Evolutionary conservation across 2,888 invertebrate species (phyloP).

Genomic region (Heliconius erato): DNA sequence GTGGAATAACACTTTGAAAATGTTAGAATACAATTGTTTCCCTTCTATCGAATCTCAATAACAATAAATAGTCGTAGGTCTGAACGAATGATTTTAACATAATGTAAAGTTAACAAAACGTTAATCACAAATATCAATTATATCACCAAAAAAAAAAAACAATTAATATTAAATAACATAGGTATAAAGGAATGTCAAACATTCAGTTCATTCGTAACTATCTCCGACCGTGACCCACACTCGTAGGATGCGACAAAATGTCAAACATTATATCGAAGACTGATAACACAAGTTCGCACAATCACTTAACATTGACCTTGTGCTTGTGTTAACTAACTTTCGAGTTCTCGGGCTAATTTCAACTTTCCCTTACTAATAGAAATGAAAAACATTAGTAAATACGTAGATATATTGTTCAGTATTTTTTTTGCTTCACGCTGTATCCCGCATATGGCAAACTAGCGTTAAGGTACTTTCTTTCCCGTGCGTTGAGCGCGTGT

Average conservation of each 20-base stretch:
- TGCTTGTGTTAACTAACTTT: slow-evolving; percentile 7
- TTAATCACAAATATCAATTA: too few species aligned
- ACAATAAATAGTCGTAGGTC: too few species aligned
- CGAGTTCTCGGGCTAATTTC: neutral
- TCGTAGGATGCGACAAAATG: slow-evolving; percentile 13
- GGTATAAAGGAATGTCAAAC: neutral
- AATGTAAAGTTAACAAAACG: too few species aligned
- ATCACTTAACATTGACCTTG: slow-evolving; percentile 25
- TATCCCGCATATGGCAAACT: neutral
- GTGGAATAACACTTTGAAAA: too few species aligned
- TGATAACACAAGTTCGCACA: slow-evolving; percentile 22
- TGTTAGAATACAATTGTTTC: too few species aligned
- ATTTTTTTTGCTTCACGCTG: neutral
- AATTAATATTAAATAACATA: neutral
- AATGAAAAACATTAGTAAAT: neutral
- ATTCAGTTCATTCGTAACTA: neutral
- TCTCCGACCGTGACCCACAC: slow-evolving; percentile 27
- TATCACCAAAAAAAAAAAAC: neutral
- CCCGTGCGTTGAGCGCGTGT: neutral
- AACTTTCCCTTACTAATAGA: neutral
- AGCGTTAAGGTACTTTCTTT: neutral
- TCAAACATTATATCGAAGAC: slow-evolving; percentile 20
- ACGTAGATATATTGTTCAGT: neutral
- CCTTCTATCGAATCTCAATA: too few species aligned
- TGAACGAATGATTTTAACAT: too few species aligned